phyloP scores from a whole-genome alignment of 35 echinoderm and acorn worm species.

The Apostichopus parvimensis region DNA sequence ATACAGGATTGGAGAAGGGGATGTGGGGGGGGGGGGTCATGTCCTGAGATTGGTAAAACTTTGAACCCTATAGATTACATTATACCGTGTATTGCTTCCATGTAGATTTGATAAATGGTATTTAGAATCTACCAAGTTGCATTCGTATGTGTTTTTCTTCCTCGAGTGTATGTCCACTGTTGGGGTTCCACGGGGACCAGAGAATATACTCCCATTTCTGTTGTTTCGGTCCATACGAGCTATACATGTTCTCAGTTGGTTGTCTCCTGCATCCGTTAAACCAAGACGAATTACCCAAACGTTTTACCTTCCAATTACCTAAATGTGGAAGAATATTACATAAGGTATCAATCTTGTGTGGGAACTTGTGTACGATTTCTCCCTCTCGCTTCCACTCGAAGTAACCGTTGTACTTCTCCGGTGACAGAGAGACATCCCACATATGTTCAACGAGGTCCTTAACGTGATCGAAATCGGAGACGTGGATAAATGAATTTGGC shows the following conservation, averaged over 20 bases:
- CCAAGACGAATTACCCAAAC: constrained; percentile 58
- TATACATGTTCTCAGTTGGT: constrained; percentile 1
- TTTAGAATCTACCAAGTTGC: constrained; percentile 31
- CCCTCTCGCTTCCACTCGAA: constrained; percentile 80
- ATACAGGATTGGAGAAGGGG: too few species aligned
- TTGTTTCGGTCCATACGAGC: constrained; percentile 15
- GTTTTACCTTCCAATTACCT: constrained; percentile 31
- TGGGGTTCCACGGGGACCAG: constrained; percentile 50
- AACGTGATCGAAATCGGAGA: constrained; percentile 58
- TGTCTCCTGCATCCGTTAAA: constrained; percentile 63
- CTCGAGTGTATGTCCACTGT: not conserved
- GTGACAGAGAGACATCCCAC: constrained; percentile 38
- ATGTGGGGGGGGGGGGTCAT: too few species aligned
- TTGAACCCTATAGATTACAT: too few species aligned
- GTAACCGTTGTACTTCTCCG: constrained; percentile 64
- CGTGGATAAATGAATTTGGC: constrained; percentile 69
- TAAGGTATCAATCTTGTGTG: constrained; percentile 10
- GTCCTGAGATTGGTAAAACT: not conserved
- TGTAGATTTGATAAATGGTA: too few species aligned
- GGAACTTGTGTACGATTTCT: constrained; percentile 40
- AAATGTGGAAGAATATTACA: constrained; percentile 64
- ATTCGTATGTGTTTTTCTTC: constrained; percentile 13
- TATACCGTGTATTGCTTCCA: too few species aligned
- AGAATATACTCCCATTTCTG: constrained; percentile 24
- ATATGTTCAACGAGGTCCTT: constrained; percentile 59